Conservation (phyloP, 2,797 vertebrate genomes). For the Podarcis siculus region DNA sequence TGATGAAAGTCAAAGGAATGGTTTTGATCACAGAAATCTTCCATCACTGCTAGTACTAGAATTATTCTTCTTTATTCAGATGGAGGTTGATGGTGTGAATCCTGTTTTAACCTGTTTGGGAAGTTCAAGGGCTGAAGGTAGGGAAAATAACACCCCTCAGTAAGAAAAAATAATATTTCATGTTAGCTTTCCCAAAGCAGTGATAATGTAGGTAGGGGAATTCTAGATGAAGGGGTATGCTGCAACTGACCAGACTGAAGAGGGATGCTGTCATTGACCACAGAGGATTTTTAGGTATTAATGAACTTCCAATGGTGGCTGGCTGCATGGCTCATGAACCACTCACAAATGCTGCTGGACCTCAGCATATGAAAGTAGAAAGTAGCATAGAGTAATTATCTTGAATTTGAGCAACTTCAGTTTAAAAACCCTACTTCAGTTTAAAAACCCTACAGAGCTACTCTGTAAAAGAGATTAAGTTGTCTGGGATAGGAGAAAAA, state of each 20-base stretch:
- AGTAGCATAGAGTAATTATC: too few species aligned
- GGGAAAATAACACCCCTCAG: background rate
- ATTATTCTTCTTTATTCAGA: slow-evolving; percentile 25
- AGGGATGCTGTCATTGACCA: too few species aligned
- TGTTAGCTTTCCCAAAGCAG: background rate
- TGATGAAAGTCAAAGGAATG: slow-evolving; percentile 24
- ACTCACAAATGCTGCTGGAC: background rate
- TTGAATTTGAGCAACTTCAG: too few species aligned
- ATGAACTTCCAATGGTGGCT: background rate
- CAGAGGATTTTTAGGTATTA: background rate
- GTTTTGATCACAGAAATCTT: slow-evolving; percentile 4
- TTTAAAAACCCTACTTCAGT: too few species aligned
- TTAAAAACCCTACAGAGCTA: background rate
- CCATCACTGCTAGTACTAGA: background rate
- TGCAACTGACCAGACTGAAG: background rate
- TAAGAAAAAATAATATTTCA: background rate
- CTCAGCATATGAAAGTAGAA: background rate
- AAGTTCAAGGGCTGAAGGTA: background rate
- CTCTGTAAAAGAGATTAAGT: background rate
- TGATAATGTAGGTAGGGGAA: background rate
- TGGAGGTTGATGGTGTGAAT: background rate
- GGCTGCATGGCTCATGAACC: background rate
- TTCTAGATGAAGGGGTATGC: background rate
- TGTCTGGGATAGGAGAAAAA: background rate
- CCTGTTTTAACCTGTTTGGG: slow-evolving; percentile 11